Percentiles rank a stretch among this genome's conserved stretches.
Conservation (phyloP, 2,888 invertebrate species). For the Rhamnusium bicolor region DNA sequence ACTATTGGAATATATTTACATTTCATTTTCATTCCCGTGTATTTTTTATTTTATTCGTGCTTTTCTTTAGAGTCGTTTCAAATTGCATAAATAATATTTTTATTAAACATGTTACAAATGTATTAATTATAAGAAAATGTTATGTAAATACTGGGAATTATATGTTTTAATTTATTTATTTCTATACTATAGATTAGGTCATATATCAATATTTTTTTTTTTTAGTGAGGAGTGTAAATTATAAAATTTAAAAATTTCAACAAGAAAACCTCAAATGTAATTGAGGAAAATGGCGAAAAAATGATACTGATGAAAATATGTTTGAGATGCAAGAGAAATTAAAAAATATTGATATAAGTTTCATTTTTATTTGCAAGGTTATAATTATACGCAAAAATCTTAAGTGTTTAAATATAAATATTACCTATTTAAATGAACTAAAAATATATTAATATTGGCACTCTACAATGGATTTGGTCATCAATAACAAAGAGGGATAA, state of each 20-base stretch:
- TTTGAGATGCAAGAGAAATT: background rate
- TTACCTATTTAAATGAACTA: background rate
- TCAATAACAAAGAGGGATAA: conserved; percentile 5
- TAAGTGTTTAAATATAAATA: background rate
- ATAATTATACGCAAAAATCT: background rate
- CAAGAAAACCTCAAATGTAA: background rate
- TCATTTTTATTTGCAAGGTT: background rate
- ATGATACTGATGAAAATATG: background rate
- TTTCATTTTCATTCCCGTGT: conserved; percentile 14
- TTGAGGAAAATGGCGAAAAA: background rate
- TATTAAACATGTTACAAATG: background rate
- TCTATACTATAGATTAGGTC: background rate
- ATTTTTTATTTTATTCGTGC: conserved; percentile 4
- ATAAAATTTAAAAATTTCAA: background rate
- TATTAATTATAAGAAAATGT: conserved; percentile 7
- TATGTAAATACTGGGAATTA: conserved; percentile 24
- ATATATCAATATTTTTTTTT: conserved; percentile 11
- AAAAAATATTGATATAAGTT: conserved; percentile 17
- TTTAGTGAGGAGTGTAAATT: background rate
- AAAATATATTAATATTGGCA: conserved; percentile 18
- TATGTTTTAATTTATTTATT: background rate
- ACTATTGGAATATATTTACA: conserved; percentile 21
- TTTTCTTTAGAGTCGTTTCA: background rate
- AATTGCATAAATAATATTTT: background rate
- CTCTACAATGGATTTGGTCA: conserved; percentile 24